Evolutionary conservation across 2,113 vertebrate species (phyloP).

Genomic region (Rana temporaria): DNA sequence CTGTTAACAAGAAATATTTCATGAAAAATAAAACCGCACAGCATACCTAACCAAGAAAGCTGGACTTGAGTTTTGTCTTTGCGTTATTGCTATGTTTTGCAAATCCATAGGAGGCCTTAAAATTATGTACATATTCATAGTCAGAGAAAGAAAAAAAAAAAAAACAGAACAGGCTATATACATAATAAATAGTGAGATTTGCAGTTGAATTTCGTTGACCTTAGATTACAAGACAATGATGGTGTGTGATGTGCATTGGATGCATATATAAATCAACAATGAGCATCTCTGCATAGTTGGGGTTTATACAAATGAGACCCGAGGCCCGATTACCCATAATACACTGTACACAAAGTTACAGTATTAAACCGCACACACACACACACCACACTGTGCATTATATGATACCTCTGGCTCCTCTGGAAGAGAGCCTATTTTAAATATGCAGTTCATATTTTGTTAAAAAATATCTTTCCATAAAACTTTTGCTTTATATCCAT

Average conservation of each 20-base stretch:
- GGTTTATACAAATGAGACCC: constrained; percentile 31
- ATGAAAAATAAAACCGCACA: constrained; percentile 75
- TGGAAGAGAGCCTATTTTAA: neutral
- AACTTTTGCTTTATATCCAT: constrained; percentile 13
- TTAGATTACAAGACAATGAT: constrained; percentile 18
- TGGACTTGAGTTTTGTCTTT: constrained; percentile 78
- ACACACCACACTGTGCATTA: constrained; percentile 12
- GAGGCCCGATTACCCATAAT: constrained; percentile 15
- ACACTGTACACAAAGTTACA: constrained; percentile 29
- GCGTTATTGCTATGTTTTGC: constrained; percentile 84
- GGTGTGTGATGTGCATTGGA: constrained; percentile 13
- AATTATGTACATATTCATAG: constrained; percentile 82
- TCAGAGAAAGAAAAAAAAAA: constrained; percentile 70
- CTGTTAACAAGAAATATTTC: constrained; percentile 74
- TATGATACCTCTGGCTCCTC: constrained; percentile 12
- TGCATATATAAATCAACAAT: constrained; percentile 15
- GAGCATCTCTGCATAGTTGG: constrained; percentile 51
- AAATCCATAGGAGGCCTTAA: constrained; percentile 79
- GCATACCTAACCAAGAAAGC: constrained; percentile 71
- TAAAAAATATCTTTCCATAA: neutral
- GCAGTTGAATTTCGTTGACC: constrained; percentile 3
- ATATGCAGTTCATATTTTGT: neutral
- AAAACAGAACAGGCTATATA: constrained; percentile 83
- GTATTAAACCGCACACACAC: constrained; percentile 3
- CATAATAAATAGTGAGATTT: constrained; percentile 75